A percentile compares a stretch with the other conserved stretches of the same genome.
phyloP scores from a whole-genome alignment of 1,140 invertebrate genomes.

The Pseudomyrmex dendroicus region DNA sequence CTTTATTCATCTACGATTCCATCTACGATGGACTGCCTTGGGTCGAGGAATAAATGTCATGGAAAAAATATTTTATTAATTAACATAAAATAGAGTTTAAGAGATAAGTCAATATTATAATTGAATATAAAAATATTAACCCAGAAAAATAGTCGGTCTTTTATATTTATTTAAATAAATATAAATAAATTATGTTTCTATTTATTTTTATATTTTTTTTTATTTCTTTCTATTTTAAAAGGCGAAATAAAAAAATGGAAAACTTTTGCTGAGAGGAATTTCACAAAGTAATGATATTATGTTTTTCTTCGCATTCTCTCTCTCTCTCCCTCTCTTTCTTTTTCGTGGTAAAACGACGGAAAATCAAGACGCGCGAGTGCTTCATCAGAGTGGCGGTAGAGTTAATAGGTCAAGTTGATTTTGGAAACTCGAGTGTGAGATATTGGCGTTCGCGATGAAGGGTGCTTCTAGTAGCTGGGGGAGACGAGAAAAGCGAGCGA shows the following conservation, averaged over 20 bases:
- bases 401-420: constrained; percentile 62
- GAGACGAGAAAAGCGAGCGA: constrained; percentile 28
- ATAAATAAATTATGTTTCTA: too few species aligned
- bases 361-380: neutral
- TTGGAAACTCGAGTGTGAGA: constrained; percentile 40
- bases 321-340: neutral
- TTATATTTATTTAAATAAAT: too few species aligned
- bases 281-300: neutral
- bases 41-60: too few species aligned
- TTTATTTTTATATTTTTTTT: neutral
- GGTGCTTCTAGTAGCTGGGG: constrained; percentile 31
- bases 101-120: too few species aligned
- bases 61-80: too few species aligned
- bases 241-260: neutral
- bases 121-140: too few species aligned
- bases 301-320: neutral
- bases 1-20: constrained; percentile 25
- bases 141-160: too few species aligned
- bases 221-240: constrained; percentile 3
- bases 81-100: too few species aligned
- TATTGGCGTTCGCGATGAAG: constrained; percentile 52
- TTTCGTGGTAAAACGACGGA: neutral
- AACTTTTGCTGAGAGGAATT: neutral
- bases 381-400: constrained; percentile 34
- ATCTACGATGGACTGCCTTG: neutral